These are phyloP conservation scores for Drosophila chauvacae DNA, from an alignment of 1,140 invertebrate species.

Conservation along the genomic window DNA sequence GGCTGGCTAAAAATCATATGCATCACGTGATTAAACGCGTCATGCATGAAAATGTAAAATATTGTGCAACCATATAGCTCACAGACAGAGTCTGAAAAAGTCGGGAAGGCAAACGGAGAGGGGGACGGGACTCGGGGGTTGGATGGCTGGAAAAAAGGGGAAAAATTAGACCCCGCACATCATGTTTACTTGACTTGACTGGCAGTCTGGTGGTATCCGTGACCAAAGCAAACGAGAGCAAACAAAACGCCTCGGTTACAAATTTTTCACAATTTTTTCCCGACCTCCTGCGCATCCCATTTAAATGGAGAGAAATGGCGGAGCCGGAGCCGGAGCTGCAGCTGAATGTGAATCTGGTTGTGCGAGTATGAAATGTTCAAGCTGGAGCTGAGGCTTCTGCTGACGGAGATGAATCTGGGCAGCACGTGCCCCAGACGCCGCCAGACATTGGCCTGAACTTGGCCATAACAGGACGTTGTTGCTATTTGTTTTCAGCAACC, in stretches of 20 bases:
- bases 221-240: constrained; percentile 57
- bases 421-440: constrained; percentile 66
- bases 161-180: constrained; percentile 77
- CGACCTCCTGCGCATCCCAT: constrained; percentile 31
- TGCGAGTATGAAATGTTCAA: constrained; percentile 17
- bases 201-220: constrained; percentile 60
- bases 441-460: constrained; percentile 65
- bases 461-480: constrained; percentile 42
- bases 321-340: constrained; percentile 42
- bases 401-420: constrained; percentile 77
- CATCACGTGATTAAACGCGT: constrained; percentile 84
- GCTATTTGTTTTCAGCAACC: constrained; percentile 17
- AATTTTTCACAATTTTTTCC: constrained; percentile 75
- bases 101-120: background rate
- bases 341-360: constrained; percentile 51
- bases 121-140: background rate
- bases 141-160: constrained; percentile 25
- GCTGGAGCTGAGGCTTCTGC: constrained; percentile 41
- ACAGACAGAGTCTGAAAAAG: constrained; percentile 24
- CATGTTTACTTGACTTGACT: constrained; percentile 80
- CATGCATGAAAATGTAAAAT: constrained; percentile 84
- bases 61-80: constrained; percentile 63
- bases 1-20: constrained; percentile 80
- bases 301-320: constrained; percentile 77
- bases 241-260: constrained; percentile 76